Base-by-base conservation (phyloP, 1,140 invertebrate genomes). In the Andricus grossulariae region DNA sequence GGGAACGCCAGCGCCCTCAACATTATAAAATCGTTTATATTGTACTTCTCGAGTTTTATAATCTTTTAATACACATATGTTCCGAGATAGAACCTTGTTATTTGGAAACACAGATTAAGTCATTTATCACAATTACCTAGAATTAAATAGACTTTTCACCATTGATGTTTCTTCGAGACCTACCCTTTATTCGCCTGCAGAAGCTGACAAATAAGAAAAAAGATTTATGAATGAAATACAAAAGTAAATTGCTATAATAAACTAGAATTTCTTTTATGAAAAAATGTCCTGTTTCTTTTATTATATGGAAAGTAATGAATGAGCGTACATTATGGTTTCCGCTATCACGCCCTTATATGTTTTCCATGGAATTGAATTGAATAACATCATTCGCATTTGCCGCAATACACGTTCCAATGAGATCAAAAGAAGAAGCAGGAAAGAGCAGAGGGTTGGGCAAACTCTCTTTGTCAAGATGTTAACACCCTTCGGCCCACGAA, bases 381-480 rank as follows among this genome's bases (percentile, higher is more conserved):
- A 60, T 57, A 57, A 57, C 55, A 57, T 32, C 21, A 60, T 32
- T 60, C 57, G 21, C 32, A 25, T 25, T 60, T 60, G 21, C 21
- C 32, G 57, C 55, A 21, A 57, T 57, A 57, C 19, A 3, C 55
- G 19, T 50, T 50, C 50, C 71, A 72, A 13, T 49, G 19, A 70
- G 60, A 70, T 70, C 60, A 70, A 70, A 72, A 50, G 45, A 32
- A 72, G 71, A 15, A 19, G 50, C 16, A 21, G 18, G 25, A 51
- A 73, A 32, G 21, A 51, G 51, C 71, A 51, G 25, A 73, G 72
- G 50, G 50, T 25, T 57, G 57, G 54, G 55, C 54, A 32, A 45
- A 66, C 51, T 75, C 54, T 60, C 66, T 75, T 57, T 66, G 49
- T 32, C 39, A 75, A 25, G 50, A 57, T 52, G 50, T 73, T 73